Evolutionary conservation across 2,888 invertebrate species (phyloP), one percentile per base, ranked within the genome.

Genomic region (Rapana venosa): DNA sequence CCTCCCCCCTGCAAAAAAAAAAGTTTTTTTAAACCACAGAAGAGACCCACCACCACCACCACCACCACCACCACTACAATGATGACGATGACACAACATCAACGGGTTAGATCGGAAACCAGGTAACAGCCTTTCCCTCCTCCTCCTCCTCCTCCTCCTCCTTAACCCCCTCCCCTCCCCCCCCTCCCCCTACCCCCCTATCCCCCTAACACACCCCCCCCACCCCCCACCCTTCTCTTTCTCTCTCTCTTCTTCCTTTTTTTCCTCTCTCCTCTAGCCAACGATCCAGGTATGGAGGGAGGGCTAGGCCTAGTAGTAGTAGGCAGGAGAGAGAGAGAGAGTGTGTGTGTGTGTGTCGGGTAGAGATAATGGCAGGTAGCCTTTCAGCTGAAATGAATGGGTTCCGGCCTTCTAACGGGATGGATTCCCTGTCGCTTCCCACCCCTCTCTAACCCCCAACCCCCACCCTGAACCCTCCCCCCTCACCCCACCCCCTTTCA

Each of bases 341-440:
- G 58, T 13, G 58, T 13, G 58, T 58, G 81, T 20, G 81, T n/a
- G 84, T 30, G 84, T 84, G 84, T 84, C 84, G 47, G 84, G 84
- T 26, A 30, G 84, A 84, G 84, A 84, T 84, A 84, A 84, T 84
- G 84, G 84, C 84, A 30, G 79, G 79, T 47, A 58, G 84, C 58
- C 84, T 84, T 47, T 84, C 84, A 84, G 58, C 58, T 84, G 58
- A 84, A 84, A 84, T 84, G 47, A 84, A 84, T 84, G 58, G 47
- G 84, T 56, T 84, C 84, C 84, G 84, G 56, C 6, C 13, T 30
- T 56, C 84, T 47, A 58, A 47, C 84, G 84, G 84, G 84, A 84
- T 84, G 84, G 84, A 84, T 30, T 84, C 84, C 84, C 58, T 84
- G 84, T 84, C 84, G 22, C 84, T 32, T 84, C 47, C n/a, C 32